Evolutionary conservation across 2,888 invertebrate genomes (phyloP).

Genomic region (Lordiphosa fenestrarum): DNA sequence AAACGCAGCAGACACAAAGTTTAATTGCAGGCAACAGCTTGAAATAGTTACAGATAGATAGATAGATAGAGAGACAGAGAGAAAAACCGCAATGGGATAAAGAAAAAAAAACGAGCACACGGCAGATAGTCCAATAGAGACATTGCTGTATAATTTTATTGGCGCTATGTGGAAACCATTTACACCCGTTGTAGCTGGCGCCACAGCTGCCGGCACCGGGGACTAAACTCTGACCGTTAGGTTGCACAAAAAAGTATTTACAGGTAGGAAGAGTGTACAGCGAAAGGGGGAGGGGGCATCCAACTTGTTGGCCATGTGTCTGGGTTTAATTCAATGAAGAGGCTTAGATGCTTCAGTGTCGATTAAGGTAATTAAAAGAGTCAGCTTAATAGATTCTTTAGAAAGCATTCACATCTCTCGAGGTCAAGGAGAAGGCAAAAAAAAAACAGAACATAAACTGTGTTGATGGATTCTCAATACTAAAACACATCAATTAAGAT

Average conservation of each 20-base stretch:
- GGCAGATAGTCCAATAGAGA: slow-evolving; percentile 54
- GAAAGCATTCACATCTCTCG: not conserved
- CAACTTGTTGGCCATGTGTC: slow-evolving; percentile 21
- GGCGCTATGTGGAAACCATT: slow-evolving; percentile 63
- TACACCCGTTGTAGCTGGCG: slow-evolving; percentile 15
- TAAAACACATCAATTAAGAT: slow-evolving; percentile 12
- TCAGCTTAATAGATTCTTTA: slow-evolving; percentile 7
- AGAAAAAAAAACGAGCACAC: not conserved
- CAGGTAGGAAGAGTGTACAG: slow-evolving; percentile 14
- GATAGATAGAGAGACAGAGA: not conserved
- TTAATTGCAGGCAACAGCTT: slow-evolving; percentile 71
- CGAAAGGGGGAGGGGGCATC: not conserved
- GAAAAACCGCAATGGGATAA: not conserved
- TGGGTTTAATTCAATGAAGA: slow-evolving; percentile 65
- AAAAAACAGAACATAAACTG: slow-evolving; percentile 5
- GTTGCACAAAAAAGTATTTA: slow-evolving; percentile 4
- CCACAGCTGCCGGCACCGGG: slow-evolving; percentile 22
- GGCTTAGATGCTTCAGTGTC: slow-evolving; percentile 19
- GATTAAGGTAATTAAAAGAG: slow-evolving; percentile 9
- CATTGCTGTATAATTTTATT: slow-evolving; percentile 66
- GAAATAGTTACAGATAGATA: slow-evolving; percentile 48
- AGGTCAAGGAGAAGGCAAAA: slow-evolving; percentile 8
- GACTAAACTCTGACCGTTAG: slow-evolving; percentile 7
- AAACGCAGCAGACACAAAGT: slow-evolving; percentile 58
- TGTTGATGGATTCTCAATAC: slow-evolving; percentile 26